phyloP scores from a whole-genome alignment of 2,797 vertebrate species.

The Ibycter americanus region DNA sequence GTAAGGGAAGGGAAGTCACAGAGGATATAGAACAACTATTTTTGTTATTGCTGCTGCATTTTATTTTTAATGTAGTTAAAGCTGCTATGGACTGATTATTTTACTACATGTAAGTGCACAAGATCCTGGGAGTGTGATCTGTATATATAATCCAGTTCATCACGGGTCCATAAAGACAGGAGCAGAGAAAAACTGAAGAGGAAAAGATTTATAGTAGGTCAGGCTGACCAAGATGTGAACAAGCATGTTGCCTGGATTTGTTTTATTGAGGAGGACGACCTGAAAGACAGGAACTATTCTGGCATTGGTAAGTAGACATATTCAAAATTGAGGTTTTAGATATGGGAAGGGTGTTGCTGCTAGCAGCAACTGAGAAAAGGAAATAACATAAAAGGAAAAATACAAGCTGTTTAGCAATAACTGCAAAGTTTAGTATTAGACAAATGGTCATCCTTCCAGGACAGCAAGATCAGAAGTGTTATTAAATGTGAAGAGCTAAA shows the following conservation, averaged over 20 bases:
- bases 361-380: not conserved
- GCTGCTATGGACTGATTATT: not conserved
- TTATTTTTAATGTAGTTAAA: not conserved
- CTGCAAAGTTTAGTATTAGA: not conserved
- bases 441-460: not conserved
- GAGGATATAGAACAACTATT: not conserved
- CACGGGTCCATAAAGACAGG: not conserved
- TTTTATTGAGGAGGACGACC: not conserved
- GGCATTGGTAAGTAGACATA: not conserved
- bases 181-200: not conserved
- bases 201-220: not conserved
- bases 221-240: not conserved
- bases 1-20: not conserved
- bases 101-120: not conserved
- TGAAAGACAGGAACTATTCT: not conserved
- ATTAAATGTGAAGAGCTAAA: conserved; percentile 26
- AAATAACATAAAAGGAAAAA: not conserved
- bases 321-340: not conserved
- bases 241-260: not conserved
- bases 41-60: not conserved
- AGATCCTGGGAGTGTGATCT: not conserved
- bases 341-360: not conserved
- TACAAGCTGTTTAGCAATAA: not conserved
- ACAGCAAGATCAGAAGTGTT: not conserved
- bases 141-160: not conserved